These are phyloP conservation scores for Physeter macrocephalus DNA, from an alignment of 2,113 vertebrate genomes.

Conservation along the genomic window DNA sequence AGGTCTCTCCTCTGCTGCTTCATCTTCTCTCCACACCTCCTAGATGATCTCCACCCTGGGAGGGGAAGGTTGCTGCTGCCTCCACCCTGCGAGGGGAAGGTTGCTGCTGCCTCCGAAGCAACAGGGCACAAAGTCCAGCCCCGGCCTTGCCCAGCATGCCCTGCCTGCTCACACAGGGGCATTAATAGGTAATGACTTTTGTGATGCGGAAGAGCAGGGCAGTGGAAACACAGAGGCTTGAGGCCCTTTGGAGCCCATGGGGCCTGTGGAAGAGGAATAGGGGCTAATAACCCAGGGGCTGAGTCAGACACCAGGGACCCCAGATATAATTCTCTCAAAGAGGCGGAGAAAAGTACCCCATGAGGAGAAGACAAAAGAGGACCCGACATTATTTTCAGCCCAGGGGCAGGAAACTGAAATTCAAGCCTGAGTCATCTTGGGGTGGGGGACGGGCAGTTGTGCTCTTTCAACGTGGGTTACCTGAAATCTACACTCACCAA, in stretches of 20 bases:
- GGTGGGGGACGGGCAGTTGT: neutral
- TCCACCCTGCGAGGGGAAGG: neutral
- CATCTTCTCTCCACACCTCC: neutral
- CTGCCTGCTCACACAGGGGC: neutral
- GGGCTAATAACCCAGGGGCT: neutral
- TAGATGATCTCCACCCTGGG: neutral
- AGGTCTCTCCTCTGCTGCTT: neutral
- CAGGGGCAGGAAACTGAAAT: conserved; percentile 47
- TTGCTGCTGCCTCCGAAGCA: neutral
- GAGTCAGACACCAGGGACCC: neutral
- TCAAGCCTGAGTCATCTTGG: neutral
- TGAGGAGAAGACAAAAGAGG: neutral
- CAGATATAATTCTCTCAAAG: neutral
- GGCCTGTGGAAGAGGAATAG: neutral
- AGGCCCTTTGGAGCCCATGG: neutral
- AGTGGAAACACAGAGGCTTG: neutral
- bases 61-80: neutral
- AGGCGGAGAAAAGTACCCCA: neutral
- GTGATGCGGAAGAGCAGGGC: neutral
- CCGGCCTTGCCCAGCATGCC: neutral
- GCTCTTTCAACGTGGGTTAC: conserved; percentile 24
- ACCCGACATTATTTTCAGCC: neutral
- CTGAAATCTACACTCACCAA: conserved; percentile 58
- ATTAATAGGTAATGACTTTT: conserved; percentile 60
- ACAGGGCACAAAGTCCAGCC: conserved; percentile 62